A percentile compares a stretch with the other conserved stretches of the same genome.
Evolutionary conservation across 2,888 invertebrate genomes (phyloP).

Genomic region (Hydroisotoma schaefferi): DNA sequence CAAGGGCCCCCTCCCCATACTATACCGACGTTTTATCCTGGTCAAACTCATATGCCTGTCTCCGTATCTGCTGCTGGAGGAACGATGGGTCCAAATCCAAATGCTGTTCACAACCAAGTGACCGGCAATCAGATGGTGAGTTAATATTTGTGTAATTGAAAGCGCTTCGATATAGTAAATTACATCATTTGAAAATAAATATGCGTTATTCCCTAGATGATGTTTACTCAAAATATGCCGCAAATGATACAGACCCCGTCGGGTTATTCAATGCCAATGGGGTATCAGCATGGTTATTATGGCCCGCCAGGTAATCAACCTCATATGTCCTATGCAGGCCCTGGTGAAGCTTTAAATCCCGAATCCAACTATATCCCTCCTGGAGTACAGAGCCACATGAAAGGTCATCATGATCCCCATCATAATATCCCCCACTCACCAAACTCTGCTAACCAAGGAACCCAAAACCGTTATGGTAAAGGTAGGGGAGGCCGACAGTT

Average conservation of each 20-base stretch:
- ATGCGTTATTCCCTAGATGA: constrained; percentile 13
- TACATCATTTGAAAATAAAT: not conserved
- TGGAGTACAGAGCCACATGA: constrained; percentile 29
- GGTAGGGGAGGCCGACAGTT: constrained; percentile 23
- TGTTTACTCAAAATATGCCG: constrained; percentile 37
- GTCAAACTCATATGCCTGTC: constrained; percentile 34
- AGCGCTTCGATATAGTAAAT: not conserved
- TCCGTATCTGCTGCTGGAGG: constrained; percentile 29
- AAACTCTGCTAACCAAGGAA: constrained; percentile 18
- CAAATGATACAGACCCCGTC: constrained; percentile 26
- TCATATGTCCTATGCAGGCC: constrained; percentile 25
- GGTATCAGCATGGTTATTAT: constrained; percentile 28
- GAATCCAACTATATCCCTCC: constrained; percentile 18
- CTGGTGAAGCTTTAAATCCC: constrained; percentile 7
- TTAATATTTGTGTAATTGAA: not conserved
- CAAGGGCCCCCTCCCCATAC: constrained; percentile 19
- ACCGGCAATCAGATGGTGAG: constrained; percentile 32
- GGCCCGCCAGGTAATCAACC: constrained; percentile 32
- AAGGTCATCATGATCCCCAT: constrained; percentile 36
- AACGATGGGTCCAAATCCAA: constrained; percentile 18
- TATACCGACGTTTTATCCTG: constrained; percentile 25
- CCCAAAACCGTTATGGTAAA: constrained; percentile 20
- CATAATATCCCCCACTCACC: constrained; percentile 24
- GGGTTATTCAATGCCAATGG: not conserved
- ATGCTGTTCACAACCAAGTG: constrained; percentile 20